Conservation (phyloP, 2,797 vertebrate species). For the Lepilemur septentrionalis region DNA sequence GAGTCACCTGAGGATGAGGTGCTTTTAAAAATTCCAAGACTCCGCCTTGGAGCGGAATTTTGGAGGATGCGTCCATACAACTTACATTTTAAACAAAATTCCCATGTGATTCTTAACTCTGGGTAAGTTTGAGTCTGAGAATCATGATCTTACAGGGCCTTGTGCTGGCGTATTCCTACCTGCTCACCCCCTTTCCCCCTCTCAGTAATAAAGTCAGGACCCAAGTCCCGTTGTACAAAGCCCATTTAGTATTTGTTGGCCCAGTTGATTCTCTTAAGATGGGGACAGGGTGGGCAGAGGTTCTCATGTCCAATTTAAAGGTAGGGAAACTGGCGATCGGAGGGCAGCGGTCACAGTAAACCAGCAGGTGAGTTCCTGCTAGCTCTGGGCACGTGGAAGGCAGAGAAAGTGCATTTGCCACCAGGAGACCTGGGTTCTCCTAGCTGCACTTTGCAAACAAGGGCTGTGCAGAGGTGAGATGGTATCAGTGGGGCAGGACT, state of each 20-base stretch:
- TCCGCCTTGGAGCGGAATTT: background rate
- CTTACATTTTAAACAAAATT: background rate
- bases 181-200: too few species aligned
- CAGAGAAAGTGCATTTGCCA: too few species aligned
- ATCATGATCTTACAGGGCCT: background rate
- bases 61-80: background rate
- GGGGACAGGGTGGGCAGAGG: too few species aligned
- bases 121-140: background rate
- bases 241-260: too few species aligned
- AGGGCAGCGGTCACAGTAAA: background rate
- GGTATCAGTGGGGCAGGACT: too few species aligned
- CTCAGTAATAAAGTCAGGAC: background rate
- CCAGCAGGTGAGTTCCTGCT: background rate
- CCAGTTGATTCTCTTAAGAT: fast-evolving
- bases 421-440: background rate
- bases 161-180: background rate
- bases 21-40: background rate
- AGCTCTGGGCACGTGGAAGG: background rate
- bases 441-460: background rate
- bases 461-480: background rate
- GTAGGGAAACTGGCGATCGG: background rate
- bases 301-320: background rate
- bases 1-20: fast-evolving
- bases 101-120: background rate
- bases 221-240: background rate